Conservation (phyloP, 92 coral and sea anemone species). For the Porites evermanni region DNA sequence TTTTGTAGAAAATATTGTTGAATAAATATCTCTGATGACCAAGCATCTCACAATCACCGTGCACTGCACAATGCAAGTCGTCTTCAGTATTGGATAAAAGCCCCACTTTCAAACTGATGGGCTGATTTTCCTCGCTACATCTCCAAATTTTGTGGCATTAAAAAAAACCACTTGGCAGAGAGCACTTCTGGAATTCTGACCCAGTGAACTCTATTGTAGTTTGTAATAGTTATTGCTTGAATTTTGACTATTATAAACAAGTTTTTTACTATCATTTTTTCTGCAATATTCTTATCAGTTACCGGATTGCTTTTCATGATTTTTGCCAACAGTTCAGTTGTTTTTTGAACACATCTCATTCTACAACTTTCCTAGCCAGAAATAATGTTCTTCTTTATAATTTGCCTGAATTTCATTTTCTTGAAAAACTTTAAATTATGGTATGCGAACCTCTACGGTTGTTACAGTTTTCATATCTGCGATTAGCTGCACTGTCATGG, state of each 20-base stretch:
- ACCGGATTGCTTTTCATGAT: background rate
- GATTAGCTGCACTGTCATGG: conserved; percentile 63
- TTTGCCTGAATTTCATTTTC: conserved; percentile 8
- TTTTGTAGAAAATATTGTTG: conserved; percentile 46
- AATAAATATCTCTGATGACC: conserved; percentile 29
- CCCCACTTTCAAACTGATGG: conserved; percentile 30
- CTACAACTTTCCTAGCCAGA: background rate
- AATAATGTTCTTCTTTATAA: background rate
- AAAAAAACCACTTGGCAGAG: conserved; percentile 15
- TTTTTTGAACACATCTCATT: background rate
- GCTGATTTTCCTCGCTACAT: background rate
- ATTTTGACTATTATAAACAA: conserved; percentile 11
- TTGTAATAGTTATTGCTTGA: background rate
- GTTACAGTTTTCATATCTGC: conserved; percentile 83
- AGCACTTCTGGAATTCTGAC: background rate
- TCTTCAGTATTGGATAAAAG: conserved; percentile 29
- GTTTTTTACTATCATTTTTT: background rate
- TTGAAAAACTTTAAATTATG: conserved; percentile 52
- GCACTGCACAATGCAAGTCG: conserved; percentile 36
- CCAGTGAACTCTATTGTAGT: background rate
- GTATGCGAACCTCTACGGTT: conserved; percentile 76
- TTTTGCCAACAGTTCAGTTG: background rate
- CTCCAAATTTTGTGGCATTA: conserved; percentile 32
- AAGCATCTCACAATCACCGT: conserved; percentile 13
- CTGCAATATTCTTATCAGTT: background rate